Base-by-base conservation (phyloP, 2,888 invertebrate species). In the Adela reaumurella region DNA sequence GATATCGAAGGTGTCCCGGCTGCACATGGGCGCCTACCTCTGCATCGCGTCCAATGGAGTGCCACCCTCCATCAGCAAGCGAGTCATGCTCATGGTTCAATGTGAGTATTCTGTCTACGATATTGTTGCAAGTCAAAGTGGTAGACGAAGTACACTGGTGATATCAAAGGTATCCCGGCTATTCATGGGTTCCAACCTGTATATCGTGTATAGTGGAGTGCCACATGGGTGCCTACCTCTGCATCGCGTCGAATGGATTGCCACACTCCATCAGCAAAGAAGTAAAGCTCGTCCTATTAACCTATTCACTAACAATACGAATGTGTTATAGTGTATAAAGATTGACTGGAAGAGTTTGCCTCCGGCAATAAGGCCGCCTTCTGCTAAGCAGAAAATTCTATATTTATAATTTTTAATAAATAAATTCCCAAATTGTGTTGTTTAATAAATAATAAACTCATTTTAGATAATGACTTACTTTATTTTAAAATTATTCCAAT, bases 11-110 rank as follows among this genome's bases (percentile, higher is more conserved):
- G 92, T 94, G 54, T 94, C 93, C 56, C 84, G 94, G 44, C 84
- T 94, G 45, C 94, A 94, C 65, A 94, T 94, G 94, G 94, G 92
- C 3, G 90, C 92, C 17, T 95, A 94, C 72, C 80, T 94, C 56
- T 94, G 94, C 73, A 94, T 94, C 54, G 96, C 96, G 3, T 92
- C 92, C 45, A 96, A 96, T 63, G 92, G 93, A 46, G 93, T 96
- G 1, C 92, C 93, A 19, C 94, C 94, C 16, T 91, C 92, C 42
- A 92, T 92, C 62, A 93, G 92, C 77, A 90, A 92, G 68, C 81
- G 90, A 55, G 89, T 93, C 50, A 85, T 89, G 58, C 82, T 93
- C 43, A 85, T 89, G 73, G 92, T 92, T 49, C 90, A 90, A 76
- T 90, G 90, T 90, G 78, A 88, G 89, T 88, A 64, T 35, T 24